Base-by-base conservation (phyloP, 2,113 vertebrate genomes). In the Nerophis ophidion region DNA sequence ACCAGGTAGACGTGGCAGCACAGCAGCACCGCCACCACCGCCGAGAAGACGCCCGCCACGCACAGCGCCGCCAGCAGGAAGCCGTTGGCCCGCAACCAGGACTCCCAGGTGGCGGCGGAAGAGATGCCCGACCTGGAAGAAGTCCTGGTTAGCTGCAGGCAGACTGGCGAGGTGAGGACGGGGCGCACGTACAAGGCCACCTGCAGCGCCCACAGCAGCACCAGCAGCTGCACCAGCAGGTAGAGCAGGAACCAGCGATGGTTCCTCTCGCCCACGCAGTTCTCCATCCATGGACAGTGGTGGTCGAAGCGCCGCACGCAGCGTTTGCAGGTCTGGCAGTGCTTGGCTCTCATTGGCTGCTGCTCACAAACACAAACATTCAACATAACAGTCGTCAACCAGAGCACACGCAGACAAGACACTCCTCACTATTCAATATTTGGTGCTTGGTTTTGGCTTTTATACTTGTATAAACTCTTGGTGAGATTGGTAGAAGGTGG, bases 201-300 rank as follows among this genome's bases (percentile, higher is more conserved):
- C 7, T 78, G 82, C 6, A 91, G 80, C 19, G 89, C 93, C 95
- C 95, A 98, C 7, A 95, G 77, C 50, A 97, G 88, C 16, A 89
- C 90, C 4, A 86, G 59, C 26, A 97, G 91, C 85, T 99, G 96
- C 51, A 94, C 79, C 0, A 85, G 80, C 80, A 99, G 74, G 83
- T 95, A 99, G 51, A 84, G 65, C 6, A 97, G 60, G 67, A 99
- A 99, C 81, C 95, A 89, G 0, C 91, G 91, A 74, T 98, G 96
- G 75, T 97, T 98, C 67, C 90, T 87, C 72, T 98, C 95, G 0
- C 96, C 96, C 0, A 99, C 90, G 0, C 96, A 99, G 90, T 97
- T 98, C 82, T 93, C 93, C 5, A 97, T 91, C 95, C 95, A 98
- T 14, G 95, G 96, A 36, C 96, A 99, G 84, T 99, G 96, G 67